phyloP scores from a whole-genome alignment of 2,113 vertebrate genomes.

The Phaetusa simplex region DNA sequence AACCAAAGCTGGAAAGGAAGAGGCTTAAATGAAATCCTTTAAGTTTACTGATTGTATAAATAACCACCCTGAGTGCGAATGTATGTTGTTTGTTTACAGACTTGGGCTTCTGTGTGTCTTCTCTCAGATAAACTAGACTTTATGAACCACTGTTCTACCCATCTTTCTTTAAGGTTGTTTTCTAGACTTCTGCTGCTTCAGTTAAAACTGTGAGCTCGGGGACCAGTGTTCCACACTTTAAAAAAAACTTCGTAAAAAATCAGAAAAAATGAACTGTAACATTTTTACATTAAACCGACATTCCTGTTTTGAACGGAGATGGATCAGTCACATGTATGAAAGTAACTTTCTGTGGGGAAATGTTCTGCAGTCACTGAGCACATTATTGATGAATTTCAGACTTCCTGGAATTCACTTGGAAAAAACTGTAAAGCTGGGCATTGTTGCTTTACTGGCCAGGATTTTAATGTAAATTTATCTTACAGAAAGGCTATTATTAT shows the following conservation, averaged over 20 bases:
- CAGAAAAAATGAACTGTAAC: not conserved
- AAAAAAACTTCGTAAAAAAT: not conserved
- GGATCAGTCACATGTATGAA: not conserved
- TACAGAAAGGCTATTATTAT: constrained; percentile 82
- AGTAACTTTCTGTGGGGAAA: not conserved
- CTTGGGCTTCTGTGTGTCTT: not conserved
- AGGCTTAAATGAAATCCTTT: not conserved
- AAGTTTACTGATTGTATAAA: not conserved
- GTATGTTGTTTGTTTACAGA: not conserved
- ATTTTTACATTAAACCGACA: not conserved
- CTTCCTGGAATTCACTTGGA: constrained; percentile 52
- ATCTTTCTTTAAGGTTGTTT: not conserved
- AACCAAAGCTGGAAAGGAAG: not conserved
- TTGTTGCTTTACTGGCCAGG: constrained; percentile 68
- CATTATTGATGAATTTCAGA: constrained; percentile 34
- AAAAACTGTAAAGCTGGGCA: constrained; percentile 41
- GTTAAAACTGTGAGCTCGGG: not conserved
- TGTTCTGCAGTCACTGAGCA: constrained; percentile 17
- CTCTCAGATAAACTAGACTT: not conserved
- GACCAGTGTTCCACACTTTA: not conserved
- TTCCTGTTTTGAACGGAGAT: not conserved
- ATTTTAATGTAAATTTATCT: constrained; percentile 83
- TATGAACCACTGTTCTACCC: not conserved
- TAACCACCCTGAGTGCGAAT: not conserved
- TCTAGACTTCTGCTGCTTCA: not conserved